These are phyloP conservation scores for Reticulitermes speratus DNA, from an alignment of 1,140 invertebrate genomes.

Conservation along the genomic window DNA sequence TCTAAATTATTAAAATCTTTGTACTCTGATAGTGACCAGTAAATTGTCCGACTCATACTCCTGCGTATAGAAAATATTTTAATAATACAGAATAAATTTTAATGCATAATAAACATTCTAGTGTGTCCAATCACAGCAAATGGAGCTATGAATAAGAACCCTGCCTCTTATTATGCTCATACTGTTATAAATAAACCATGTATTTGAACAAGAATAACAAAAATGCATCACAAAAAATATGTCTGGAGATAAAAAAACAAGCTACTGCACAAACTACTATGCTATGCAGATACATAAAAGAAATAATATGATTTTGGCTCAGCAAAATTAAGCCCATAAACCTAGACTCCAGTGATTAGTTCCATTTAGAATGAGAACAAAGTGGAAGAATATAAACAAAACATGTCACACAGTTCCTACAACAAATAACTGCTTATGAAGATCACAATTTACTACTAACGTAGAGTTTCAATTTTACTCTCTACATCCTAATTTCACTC, in stretches of 20 bases:
- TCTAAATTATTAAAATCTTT: no score
- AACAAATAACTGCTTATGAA: no score
- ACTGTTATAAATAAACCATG: neutral
- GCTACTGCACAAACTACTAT: neutral
- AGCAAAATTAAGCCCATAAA: neutral
- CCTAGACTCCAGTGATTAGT: neutral
- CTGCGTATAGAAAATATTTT: no score
- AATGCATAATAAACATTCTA: no score
- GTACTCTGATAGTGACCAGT: no score
- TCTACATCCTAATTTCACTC: no score
- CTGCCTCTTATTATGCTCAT: neutral
- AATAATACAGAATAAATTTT: no score
- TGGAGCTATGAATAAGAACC: no score
- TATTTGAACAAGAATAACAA: neutral
- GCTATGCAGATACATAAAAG: constrained; percentile 4
- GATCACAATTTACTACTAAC: no score
- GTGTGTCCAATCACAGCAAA: no score
- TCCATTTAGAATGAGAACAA: neutral
- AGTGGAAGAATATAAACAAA: neutral
- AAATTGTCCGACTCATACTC: no score
- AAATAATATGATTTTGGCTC: neutral
- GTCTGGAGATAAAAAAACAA: neutral
- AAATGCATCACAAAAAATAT: neutral
- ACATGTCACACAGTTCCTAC: neutral
- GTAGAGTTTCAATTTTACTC: no score